Conservation (phyloP, 2,113 vertebrate species). For the Ageneiosus marmoratus region DNA sequence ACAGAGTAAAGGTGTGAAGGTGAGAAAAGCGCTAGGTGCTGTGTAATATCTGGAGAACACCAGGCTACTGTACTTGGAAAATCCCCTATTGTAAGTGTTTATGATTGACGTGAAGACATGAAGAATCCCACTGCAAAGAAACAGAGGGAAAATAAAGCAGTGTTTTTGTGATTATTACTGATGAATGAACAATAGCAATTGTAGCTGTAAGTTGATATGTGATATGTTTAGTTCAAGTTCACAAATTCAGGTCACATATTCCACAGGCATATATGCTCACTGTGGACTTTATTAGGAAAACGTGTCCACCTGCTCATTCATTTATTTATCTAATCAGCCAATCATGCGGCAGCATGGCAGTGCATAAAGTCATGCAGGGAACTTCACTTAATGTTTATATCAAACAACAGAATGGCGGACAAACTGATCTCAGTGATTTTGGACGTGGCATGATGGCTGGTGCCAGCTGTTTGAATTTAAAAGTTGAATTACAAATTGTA, state of each 20-base stretch:
- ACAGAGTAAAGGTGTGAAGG: slow-evolving; percentile 5
- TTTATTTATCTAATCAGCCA: slow-evolving; percentile 6
- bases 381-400: neutral
- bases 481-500: too few species aligned
- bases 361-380: neutral
- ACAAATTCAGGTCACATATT: neutral
- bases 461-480: neutral
- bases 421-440: neutral
- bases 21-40: slow-evolving; percentile 11
- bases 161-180: neutral
- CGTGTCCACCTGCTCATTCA: neutral
- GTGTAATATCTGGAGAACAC: slow-evolving; percentile 8
- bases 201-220: neutral
- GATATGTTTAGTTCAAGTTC: neutral
- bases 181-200: too few species aligned
- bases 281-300: neutral
- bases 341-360: neutral
- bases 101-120: neutral
- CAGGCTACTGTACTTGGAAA: neutral
- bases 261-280: neutral
- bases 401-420: neutral
- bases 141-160: neutral
- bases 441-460: neutral
- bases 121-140: neutral
- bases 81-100: neutral